Percentiles rank a stretch among this genome's conserved stretches.
phyloP scores from a whole-genome alignment of 2,113 vertebrate species.

The Acrocephalus kingi region DNA sequence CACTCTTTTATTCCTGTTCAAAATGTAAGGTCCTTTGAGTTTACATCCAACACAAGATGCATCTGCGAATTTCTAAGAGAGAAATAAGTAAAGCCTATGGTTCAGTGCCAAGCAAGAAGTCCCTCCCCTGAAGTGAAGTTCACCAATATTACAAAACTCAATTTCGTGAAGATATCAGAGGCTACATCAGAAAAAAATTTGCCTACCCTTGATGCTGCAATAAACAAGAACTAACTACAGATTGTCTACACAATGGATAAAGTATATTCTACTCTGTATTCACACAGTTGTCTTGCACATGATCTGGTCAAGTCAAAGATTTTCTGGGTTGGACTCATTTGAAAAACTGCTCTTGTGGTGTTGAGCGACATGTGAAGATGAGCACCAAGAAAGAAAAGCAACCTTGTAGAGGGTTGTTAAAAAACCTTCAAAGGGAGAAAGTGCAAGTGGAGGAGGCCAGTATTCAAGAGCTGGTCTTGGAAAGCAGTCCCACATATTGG shows the following conservation, averaged over 20 bases:
- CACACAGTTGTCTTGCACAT: background rate
- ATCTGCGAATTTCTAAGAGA: background rate
- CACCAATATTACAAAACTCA: background rate
- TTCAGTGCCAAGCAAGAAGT: background rate
- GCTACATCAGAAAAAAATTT: background rate
- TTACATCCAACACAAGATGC: background rate
- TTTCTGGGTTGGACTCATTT: background rate
- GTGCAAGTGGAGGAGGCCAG: background rate
- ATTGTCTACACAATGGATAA: background rate
- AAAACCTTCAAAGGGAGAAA: background rate
- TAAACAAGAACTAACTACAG: background rate
- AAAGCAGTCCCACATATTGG: background rate
- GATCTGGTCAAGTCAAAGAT: background rate
- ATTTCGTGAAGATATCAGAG: background rate
- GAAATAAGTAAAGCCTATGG: background rate
- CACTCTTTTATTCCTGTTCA: background rate
- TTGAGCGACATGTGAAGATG: background rate
- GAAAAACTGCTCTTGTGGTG: background rate
- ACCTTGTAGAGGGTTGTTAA: background rate
- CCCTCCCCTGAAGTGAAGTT: background rate
- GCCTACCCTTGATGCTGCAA: accelerated
- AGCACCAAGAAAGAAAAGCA: background rate
- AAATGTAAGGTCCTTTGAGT: background rate
- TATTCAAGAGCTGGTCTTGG: background rate
- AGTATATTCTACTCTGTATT: background rate